These are phyloP conservation scores for Cephalopholis sonnerati DNA, from an alignment of 2,113 vertebrate species.

Conservation along the genomic window DNA sequence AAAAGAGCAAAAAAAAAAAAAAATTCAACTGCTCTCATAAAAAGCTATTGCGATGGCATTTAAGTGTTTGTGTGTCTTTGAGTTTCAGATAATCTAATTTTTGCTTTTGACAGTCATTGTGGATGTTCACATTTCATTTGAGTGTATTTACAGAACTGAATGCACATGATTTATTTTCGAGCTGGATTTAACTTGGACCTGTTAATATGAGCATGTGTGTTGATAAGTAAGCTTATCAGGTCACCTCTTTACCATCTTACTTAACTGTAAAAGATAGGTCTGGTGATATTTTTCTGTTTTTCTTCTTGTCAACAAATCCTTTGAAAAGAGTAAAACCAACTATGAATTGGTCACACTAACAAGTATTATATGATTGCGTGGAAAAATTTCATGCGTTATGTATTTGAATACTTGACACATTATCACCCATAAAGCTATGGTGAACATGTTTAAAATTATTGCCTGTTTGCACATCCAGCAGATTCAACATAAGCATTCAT, in stretches of 20 bases:
- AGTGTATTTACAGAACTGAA: not conserved
- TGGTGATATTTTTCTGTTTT: not conserved
- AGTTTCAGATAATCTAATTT: constrained; percentile 8
- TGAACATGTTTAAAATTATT: too few relatives aligned
- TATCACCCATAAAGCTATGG: too few relatives aligned
- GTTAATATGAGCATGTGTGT: not conserved
- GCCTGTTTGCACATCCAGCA: too few relatives aligned
- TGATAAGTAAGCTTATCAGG: not conserved
- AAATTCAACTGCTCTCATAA: not conserved
- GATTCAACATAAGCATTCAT: too few relatives aligned
- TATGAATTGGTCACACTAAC: too few relatives aligned
- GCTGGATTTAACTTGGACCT: not conserved
- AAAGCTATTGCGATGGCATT: not conserved
- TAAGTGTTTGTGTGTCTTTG: not conserved
- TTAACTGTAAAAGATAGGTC: not conserved
- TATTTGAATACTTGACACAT: too few relatives aligned
- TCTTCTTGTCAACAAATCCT: not conserved
- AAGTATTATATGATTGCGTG: too few relatives aligned
- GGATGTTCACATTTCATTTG: not conserved
- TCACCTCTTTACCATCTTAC: not conserved
- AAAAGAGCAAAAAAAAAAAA: too few relatives aligned
- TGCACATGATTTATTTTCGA: not conserved
- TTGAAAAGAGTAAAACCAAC: too few relatives aligned
- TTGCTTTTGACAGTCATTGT: not conserved
- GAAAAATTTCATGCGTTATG: too few relatives aligned